Evolutionary conservation across 2,113 vertebrate genomes (phyloP).

Genomic region (Peromyscus maniculatus): DNA sequence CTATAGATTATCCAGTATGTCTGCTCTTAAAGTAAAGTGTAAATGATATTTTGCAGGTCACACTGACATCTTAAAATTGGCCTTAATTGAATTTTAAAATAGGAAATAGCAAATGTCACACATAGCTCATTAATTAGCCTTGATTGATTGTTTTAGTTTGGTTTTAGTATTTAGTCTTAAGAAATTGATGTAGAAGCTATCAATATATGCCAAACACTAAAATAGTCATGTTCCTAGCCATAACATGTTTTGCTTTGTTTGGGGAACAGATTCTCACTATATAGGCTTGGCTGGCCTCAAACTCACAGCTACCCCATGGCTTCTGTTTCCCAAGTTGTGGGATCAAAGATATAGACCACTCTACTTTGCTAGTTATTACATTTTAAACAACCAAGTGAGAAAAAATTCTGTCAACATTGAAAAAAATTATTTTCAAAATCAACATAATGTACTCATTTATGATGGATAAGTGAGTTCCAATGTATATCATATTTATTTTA

Average conservation of each 20-base stretch:
- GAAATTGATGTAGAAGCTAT: neutral
- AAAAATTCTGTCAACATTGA: neutral
- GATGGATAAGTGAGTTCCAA: neutral
- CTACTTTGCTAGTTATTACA: neutral
- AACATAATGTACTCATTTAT: neutral
- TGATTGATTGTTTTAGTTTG: neutral
- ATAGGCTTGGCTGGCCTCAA: neutral
- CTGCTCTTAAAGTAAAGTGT: neutral
- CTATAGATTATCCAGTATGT: neutral
- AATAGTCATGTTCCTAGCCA: neutral
- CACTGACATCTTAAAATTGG: neutral
- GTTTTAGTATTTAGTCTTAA: neutral
- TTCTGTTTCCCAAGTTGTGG: neutral
- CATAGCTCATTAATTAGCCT: neutral
- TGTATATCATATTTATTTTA: neutral
- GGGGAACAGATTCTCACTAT: no score
- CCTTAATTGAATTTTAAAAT: neutral
- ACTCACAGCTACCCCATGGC: no score
- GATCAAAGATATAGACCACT: neutral
- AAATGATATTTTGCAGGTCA: neutral
- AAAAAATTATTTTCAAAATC: slow-evolving; percentile 35
- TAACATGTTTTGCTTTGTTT: neutral
- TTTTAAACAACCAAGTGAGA: neutral
- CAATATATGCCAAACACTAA: neutral
- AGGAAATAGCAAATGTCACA: neutral